A percentile compares a stretch with the other conserved stretches of the same genome.
Conservation (phyloP, 2,797 vertebrate genomes). For the Anableps anableps region DNA sequence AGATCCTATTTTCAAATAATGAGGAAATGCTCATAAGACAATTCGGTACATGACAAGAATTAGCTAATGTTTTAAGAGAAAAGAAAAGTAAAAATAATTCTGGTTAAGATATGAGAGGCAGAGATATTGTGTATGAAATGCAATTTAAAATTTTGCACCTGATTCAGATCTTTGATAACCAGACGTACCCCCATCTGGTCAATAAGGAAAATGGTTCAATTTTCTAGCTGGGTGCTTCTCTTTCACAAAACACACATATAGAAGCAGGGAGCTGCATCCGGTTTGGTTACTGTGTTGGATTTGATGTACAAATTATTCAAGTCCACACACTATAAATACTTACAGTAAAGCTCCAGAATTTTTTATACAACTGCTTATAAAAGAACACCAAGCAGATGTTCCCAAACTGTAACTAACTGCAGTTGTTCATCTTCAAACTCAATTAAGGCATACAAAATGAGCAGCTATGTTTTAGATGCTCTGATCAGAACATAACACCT, state of each 20-base stretch:
- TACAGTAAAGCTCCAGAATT: background rate
- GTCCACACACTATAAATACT: background rate
- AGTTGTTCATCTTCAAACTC: background rate
- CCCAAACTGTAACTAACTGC: background rate
- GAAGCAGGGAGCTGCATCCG: constrained; percentile 8
- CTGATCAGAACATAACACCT: background rate
- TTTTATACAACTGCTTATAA: background rate
- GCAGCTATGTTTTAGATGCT: background rate
- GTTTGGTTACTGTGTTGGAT: constrained; percentile 13
- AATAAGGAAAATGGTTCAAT: constrained; percentile 76
- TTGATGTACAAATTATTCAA: background rate
- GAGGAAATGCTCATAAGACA: constrained; percentile 29
- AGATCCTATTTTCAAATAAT: background rate
- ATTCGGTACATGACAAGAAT: constrained; percentile 19
- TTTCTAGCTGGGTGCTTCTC: constrained; percentile 82
- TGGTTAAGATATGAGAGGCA: constrained; percentile 29
- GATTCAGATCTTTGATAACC: constrained; percentile 60
- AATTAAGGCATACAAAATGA: background rate
- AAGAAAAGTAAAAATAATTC: constrained; percentile 21
- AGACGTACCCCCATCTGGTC: constrained; percentile 76
- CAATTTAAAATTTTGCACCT: constrained; percentile 73
- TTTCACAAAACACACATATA: constrained; percentile 64
- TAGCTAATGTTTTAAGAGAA: constrained; percentile 19
- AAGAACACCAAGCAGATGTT: background rate
- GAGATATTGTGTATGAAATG: constrained; percentile 50